These are phyloP conservation scores for Anoura caudifer DNA, from an alignment of 2,113 vertebrate genomes.

Conservation along the genomic window DNA sequence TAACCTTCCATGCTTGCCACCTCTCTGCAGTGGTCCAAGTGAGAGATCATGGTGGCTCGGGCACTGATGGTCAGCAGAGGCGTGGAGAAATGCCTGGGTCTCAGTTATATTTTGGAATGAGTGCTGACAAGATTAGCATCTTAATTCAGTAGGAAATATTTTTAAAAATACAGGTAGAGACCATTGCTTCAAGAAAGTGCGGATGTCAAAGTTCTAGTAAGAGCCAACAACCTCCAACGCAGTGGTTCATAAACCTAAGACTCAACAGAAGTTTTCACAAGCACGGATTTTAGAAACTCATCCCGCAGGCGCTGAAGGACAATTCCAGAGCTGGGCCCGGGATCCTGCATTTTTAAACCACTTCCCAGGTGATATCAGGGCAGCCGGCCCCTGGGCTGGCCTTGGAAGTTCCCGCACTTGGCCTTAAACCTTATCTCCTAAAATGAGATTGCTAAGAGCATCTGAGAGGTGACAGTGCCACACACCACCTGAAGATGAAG, in stretches of 20 bases:
- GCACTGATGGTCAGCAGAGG: background rate
- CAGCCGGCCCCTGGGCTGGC: background rate
- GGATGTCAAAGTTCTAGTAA: background rate
- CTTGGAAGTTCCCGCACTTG: background rate
- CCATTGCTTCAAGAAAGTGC: background rate
- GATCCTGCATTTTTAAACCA: background rate
- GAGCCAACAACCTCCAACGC: background rate
- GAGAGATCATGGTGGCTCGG: accelerated
- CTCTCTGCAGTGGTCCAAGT: background rate
- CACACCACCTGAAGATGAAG: background rate
- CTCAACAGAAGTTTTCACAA: background rate
- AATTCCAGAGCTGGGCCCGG: background rate
- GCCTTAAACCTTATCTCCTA: background rate
- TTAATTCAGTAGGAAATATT: background rate
- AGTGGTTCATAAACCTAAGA: background rate
- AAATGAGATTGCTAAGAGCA: background rate
- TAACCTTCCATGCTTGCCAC: accelerated
- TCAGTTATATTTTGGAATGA: background rate
- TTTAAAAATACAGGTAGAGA: background rate
- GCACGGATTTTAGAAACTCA: background rate
- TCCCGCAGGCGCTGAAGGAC: background rate
- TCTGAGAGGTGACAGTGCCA: background rate
- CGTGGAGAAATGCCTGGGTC: background rate
- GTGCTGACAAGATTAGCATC: background rate
- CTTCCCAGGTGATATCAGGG: background rate